Evolutionary conservation across 2,888 invertebrate species (phyloP).

Genomic region (Pocota personata): DNA sequence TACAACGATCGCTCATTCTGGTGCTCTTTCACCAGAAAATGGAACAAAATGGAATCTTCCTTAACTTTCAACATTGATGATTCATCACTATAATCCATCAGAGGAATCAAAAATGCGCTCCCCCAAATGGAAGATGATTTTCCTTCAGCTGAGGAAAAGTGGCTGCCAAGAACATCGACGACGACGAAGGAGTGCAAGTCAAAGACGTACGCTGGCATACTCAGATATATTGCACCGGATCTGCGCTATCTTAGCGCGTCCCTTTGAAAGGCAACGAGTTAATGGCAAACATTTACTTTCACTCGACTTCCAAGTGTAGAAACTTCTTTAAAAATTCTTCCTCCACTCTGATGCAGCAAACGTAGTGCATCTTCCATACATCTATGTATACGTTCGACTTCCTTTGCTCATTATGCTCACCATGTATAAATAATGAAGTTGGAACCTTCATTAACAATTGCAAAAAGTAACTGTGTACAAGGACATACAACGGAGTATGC

Average conservation of each 20-base stretch:
- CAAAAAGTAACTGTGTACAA: conserved; percentile 38
- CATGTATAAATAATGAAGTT: conserved; percentile 69
- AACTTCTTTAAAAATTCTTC: conserved; percentile 30
- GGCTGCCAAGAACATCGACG: conserved; percentile 4
- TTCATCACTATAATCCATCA: conserved; percentile 73
- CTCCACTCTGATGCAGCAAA: background rate
- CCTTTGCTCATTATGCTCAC: conserved; percentile 60
- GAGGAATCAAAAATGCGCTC: conserved; percentile 67
- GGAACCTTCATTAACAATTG: conserved; percentile 65
- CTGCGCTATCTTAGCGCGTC: conserved; percentile 37
- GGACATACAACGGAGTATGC: conserved; percentile 13
- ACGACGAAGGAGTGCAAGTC: conserved; percentile 23
- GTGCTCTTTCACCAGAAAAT: background rate
- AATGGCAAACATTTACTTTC: conserved; percentile 73
- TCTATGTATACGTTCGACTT: conserved; percentile 28
- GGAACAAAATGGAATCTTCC: conserved; percentile 25
- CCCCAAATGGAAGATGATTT: conserved; percentile 23
- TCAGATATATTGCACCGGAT: conserved; percentile 61
- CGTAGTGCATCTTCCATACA: conserved; percentile 15
- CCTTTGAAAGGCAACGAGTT: conserved; percentile 64
- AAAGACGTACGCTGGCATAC: conserved; percentile 22
- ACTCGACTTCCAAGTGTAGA: conserved; percentile 64
- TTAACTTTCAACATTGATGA: conserved; percentile 69
- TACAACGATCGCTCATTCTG: conserved; percentile 55
- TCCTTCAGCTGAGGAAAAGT: conserved; percentile 16